Percentiles rank a stretch among this genome's conserved stretches.
phyloP scores from a whole-genome alignment of 2,888 invertebrate species.

The Nomada fucata region DNA sequence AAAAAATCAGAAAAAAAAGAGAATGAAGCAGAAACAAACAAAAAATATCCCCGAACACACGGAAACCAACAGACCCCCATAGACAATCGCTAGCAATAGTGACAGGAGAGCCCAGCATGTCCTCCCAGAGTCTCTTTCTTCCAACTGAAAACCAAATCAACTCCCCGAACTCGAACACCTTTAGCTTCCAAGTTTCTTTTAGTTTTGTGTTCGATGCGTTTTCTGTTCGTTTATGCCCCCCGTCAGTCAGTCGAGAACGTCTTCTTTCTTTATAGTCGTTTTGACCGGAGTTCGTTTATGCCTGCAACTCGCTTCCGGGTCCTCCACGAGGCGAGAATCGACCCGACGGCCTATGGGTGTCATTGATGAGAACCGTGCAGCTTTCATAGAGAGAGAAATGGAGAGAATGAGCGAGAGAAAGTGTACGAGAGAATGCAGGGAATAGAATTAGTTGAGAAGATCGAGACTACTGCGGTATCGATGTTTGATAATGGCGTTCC shows the following conservation, averaged over 20 bases:
- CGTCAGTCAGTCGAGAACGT: constrained; percentile 43
- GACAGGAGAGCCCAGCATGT: constrained; percentile 84
- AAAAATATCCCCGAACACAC: constrained; percentile 69
- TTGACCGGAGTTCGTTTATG: constrained; percentile 51
- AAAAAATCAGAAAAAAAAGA: not conserved
- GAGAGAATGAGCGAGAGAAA: constrained; percentile 18
- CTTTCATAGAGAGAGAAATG: constrained; percentile 45
- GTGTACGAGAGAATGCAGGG: constrained; percentile 35
- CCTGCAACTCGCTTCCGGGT: constrained; percentile 64
- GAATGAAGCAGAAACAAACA: not conserved
- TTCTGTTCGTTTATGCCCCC: constrained; percentile 41
- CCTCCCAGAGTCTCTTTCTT: constrained; percentile 60
- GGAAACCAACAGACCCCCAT: constrained; percentile 63
- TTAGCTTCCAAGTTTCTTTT: constrained; percentile 25
- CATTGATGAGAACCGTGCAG: constrained; percentile 41
- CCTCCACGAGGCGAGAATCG: constrained; percentile 53
- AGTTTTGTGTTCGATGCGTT: constrained; percentile 36
- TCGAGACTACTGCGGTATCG: constrained; percentile 6
- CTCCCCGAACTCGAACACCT: constrained; percentile 1
- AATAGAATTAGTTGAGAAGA: constrained; percentile 20
- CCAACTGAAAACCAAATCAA: constrained; percentile 46
- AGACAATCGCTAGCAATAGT: constrained; percentile 83
- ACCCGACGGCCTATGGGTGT: constrained; percentile 45
- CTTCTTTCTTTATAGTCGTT: constrained; percentile 43
- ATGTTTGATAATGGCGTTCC: not conserved